Evolutionary conservation across 2,888 invertebrate genomes (phyloP), one percentile per base, ranked within the genome.

Genomic region (Drosophila subquinaria): DNA sequence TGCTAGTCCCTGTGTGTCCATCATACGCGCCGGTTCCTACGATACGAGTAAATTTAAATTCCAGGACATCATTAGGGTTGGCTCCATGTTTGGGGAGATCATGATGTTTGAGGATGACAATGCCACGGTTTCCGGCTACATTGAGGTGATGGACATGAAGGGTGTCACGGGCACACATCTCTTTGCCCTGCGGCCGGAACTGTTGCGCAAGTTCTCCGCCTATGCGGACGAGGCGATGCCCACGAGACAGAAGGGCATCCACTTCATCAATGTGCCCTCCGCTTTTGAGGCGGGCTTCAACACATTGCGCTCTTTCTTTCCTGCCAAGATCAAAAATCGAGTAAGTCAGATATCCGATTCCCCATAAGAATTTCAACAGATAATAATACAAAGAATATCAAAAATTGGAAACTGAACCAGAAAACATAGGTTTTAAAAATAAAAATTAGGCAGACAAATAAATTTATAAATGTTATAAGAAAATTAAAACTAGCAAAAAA

Each of bases 101-200:
- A 92, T 95, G 88, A 91, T 95, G 91, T 91, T 94, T 20, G 95
- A 95, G 89, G 95, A 95, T 87, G 95, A 95, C 81, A 94, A 95
- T 82, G 93, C 94, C 11, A 93, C 94, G 11, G 93, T 95, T 10
- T 92, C 93, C 73, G 95, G 95, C 30, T 94, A 91, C 64, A 73
- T 94, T 36, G 93, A 94, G 23, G 90, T 96, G 40, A 92, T 95
- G 70, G 96, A 96, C 88, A 92, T 95, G 92, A 90, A 93, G 50
- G 94, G 94, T 47, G 93, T 94, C 3, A 94, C 94, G 0, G 90
- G 94, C 11, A 93, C 92, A 20, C 94, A 95, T 75, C 90, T 95
- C 6, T 93, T 94, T 63, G 94, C 95, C 76, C 93, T 95, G 90
- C 94, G 95, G 2, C 95, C 95, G 23, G 92, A 94, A 4, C 78